These are phyloP conservation scores for Taenioides sp. DNA, from an alignment of 2,797 vertebrate species.

Conservation along the genomic window DNA sequence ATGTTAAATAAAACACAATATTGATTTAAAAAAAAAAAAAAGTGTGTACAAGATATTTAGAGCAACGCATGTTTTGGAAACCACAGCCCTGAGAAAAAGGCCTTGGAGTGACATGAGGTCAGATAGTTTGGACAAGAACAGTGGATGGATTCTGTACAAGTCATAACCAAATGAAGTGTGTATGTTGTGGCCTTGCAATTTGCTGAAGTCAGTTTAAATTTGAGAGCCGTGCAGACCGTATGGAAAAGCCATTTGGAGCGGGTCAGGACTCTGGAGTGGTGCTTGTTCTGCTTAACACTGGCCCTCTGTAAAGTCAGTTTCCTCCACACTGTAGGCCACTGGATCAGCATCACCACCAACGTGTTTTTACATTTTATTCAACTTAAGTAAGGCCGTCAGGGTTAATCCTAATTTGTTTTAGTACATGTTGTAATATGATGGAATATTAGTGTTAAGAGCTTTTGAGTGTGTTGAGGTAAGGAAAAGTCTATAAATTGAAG, in stretches of 20 bases:
- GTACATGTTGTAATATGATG: background rate
- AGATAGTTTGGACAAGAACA: constrained; percentile 1
- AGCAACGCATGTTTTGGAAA: background rate
- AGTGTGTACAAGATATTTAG: too few relatives aligned
- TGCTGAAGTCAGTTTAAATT: constrained; percentile 45
- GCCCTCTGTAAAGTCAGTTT: constrained; percentile 46
- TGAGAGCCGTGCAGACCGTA: constrained; percentile 59
- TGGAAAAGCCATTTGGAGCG: constrained; percentile 72
- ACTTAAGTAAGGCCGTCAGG: background rate
- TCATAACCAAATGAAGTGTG: background rate
- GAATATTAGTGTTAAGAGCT: too few relatives aligned
- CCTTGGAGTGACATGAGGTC: background rate
- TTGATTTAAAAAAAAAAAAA: too few relatives aligned
- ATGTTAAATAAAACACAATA: too few relatives aligned
- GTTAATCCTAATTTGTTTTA: background rate
- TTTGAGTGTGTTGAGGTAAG: too few relatives aligned
- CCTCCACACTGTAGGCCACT: constrained; percentile 40
- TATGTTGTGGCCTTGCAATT: constrained; percentile 10
- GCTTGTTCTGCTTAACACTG: constrained; percentile 62
- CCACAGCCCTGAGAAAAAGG: too few relatives aligned
- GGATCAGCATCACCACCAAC: background rate
- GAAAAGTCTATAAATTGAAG: too few relatives aligned
- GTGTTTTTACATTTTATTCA: background rate
- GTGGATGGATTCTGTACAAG: background rate
- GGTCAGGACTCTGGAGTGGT: constrained; percentile 23